Evolutionary conservation across 2,888 invertebrate species (phyloP).

Genomic region (Coecobrya sp.): DNA sequence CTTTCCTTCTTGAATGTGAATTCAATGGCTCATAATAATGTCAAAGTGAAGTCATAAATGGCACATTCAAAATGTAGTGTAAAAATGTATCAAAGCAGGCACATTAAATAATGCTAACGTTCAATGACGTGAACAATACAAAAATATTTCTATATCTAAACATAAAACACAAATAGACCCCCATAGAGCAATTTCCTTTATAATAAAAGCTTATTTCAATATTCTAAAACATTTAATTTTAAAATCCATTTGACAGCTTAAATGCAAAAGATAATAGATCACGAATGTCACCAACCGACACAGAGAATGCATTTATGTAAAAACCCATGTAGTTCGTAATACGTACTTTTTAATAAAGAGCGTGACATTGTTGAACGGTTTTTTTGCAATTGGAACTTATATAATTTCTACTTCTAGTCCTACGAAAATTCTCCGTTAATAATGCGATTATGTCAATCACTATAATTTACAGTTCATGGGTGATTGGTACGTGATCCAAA

Average conservation of each 20-base stretch:
- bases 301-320: not conserved
- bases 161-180: too few relatives aligned
- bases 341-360: not conserved
- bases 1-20: too few relatives aligned
- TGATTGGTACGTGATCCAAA: constrained; percentile 92
- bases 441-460: constrained; percentile 39
- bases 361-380: too few relatives aligned
- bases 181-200: not conserved
- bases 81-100: too few relatives aligned
- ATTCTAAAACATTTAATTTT: too few relatives aligned
- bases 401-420: not conserved
- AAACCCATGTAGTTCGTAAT: not conserved
- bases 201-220: not conserved
- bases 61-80: too few relatives aligned
- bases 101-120: too few relatives aligned
- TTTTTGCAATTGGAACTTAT: not conserved
- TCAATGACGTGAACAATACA: too few relatives aligned
- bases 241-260: too few relatives aligned
- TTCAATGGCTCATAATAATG: too few relatives aligned
- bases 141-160: too few relatives aligned
- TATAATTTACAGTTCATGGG: constrained; percentile 91
- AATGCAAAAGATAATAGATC: not conserved
- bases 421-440: not conserved
- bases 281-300: not conserved
- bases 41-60: too few relatives aligned